Evolutionary conservation across 2,113 vertebrate genomes (phyloP).

Genomic region (Saguinus imperator): DNA sequence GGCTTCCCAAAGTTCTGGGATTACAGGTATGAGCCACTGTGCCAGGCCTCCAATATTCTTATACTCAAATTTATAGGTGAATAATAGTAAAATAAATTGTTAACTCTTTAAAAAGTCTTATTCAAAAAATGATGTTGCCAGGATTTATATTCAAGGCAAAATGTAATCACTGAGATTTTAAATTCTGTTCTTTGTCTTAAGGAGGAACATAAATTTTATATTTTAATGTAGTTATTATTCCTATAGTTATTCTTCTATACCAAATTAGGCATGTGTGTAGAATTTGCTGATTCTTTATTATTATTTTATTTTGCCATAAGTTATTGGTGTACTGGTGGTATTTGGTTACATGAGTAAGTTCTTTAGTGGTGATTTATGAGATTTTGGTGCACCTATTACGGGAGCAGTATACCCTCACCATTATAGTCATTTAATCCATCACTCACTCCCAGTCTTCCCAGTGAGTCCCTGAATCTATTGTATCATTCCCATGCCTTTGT

Average conservation of each 20-base stretch:
- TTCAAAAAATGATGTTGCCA: neutral
- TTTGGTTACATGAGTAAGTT: no score
- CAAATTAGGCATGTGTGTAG: constrained; percentile 7
- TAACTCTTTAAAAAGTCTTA: neutral
- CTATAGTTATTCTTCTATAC: constrained; percentile 40
- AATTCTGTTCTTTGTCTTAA: neutral
- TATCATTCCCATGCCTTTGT: no score
- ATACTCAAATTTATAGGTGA: neutral
- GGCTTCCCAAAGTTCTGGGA: no score
- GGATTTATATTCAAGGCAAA: neutral
- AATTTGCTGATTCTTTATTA: constrained; percentile 53
- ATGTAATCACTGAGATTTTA: neutral
- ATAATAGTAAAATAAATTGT: neutral
- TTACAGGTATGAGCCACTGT: no score
- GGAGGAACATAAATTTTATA: neutral
- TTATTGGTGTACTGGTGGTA: no score
- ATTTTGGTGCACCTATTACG: no score
- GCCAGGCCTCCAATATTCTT: neutral
- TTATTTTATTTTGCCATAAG: no score
- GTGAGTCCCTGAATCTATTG: no score
- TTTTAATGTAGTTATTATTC: constrained; percentile 14
- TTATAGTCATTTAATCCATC: no score
- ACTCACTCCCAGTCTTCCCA: no score
- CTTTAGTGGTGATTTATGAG: no score
- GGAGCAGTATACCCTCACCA: no score